These are phyloP conservation scores for Cynaeus angustus DNA, from an alignment of 2,888 invertebrate genomes.

Conservation along the genomic window DNA sequence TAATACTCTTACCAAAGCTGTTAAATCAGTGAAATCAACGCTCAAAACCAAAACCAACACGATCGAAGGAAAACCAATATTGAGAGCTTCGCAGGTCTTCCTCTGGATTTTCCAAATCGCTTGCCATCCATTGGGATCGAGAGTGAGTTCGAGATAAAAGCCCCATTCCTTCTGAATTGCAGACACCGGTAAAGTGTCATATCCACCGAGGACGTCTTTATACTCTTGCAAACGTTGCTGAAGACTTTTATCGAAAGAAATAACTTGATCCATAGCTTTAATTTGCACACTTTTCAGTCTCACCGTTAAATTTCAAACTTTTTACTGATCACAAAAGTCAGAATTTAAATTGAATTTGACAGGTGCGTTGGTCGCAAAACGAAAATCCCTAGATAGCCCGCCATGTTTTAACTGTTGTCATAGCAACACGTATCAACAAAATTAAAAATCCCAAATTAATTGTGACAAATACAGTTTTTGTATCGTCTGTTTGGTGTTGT, in stretches of 20 bases:
- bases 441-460: conserved; percentile 36
- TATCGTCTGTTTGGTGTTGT: conserved; percentile 14
- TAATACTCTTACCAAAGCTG: conserved; percentile 76
- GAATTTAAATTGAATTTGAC: conserved; percentile 9
- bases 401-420: conserved; percentile 4
- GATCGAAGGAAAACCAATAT: conserved; percentile 79
- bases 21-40: conserved; percentile 74
- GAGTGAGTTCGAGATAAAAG: conserved; percentile 74
- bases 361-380: conserved; percentile 3
- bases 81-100: conserved; percentile 77
- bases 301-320: conserved; percentile 1
- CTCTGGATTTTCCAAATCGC: conserved; percentile 82
- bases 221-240: conserved; percentile 75
- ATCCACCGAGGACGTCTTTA: conserved; percentile 72
- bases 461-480: conserved; percentile 16
- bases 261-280: conserved; percentile 73
- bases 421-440: conserved; percentile 18
- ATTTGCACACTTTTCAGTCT: conserved; percentile 18
- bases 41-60: conserved; percentile 76
- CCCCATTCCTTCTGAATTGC: conserved; percentile 75
- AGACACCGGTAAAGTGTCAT: conserved; percentile 71
- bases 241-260: conserved; percentile 75
- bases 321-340: not conserved
- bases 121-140: conserved; percentile 82
- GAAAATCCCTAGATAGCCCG: conserved; percentile 3